These are phyloP conservation scores for Hydrolagus colliei DNA, from an alignment of 2,797 vertebrate genomes.

Conservation along the genomic window DNA sequence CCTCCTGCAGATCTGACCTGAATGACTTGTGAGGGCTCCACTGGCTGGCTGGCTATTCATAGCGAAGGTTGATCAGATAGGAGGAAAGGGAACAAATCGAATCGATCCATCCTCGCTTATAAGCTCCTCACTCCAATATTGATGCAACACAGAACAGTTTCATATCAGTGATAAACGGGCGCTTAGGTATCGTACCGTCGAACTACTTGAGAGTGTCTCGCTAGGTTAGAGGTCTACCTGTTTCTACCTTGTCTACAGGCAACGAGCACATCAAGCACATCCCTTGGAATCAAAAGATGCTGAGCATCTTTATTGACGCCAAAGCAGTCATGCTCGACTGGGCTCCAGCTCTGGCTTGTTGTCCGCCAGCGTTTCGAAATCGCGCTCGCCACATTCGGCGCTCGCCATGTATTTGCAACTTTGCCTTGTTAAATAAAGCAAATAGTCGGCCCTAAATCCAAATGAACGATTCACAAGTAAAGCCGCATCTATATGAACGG, in stretches of 20 bases:
- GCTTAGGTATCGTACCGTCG: not conserved
- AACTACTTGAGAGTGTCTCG: not conserved
- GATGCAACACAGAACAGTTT: not conserved
- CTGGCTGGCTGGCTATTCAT: too few relatives aligned
- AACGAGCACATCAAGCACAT: too few relatives aligned
- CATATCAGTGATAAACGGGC: not conserved
- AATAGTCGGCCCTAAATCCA: not conserved
- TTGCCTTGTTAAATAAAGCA: slow-evolving; percentile 5
- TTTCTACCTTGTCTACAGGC: too few relatives aligned
- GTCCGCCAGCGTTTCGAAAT: not conserved
- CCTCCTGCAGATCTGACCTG: too few relatives aligned
- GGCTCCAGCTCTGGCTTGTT: not conserved
- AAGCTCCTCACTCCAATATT: not conserved
- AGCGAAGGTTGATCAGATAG: too few relatives aligned
- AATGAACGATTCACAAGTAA: not conserved
- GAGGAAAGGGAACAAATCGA: too few relatives aligned
- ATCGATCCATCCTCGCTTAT: too few relatives aligned
- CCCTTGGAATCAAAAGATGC: too few relatives aligned
- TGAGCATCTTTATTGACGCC: too few relatives aligned
- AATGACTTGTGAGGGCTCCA: too few relatives aligned
- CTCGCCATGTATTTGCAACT: not conserved
- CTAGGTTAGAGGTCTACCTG: not conserved
- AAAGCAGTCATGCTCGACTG: too few relatives aligned
- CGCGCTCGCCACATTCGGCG: not conserved
- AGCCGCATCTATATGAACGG: not conserved